Percentiles rank a stretch among this genome's conserved stretches.
These are phyloP conservation scores for Sminthurides aquaticus DNA, from an alignment of 2,888 invertebrate species.

Conservation along the genomic window DNA sequence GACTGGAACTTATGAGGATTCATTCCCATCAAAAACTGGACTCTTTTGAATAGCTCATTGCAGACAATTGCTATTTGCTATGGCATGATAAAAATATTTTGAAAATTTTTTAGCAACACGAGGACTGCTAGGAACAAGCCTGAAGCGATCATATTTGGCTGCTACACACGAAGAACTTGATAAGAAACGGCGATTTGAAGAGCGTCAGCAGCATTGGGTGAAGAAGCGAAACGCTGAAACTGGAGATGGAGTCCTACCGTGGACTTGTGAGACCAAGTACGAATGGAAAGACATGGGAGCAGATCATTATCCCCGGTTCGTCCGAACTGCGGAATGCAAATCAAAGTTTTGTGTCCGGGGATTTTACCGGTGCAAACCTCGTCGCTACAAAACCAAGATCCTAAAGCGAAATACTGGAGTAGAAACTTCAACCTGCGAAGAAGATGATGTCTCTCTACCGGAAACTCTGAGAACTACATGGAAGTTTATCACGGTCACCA, in stretches of 20 bases:
- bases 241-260: slow-evolving; percentile 27
- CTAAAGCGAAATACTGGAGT: slow-evolving; percentile 27
- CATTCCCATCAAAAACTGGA: too few relatives aligned
- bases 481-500: slow-evolving; percentile 41
- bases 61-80: too few relatives aligned
- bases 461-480: slow-evolving; percentile 37
- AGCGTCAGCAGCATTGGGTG: slow-evolving; percentile 15
- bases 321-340: slow-evolving; percentile 42
- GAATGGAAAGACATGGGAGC: slow-evolving; percentile 40
- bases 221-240: slow-evolving; percentile 17
- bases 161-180: slow-evolving; percentile 36
- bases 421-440: slow-evolving; percentile 38
- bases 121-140: slow-evolving; percentile 31
- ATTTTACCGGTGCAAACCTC: slow-evolving; percentile 37
- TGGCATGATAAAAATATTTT: too few relatives aligned
- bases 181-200: slow-evolving; percentile 23
- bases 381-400: slow-evolving; percentile 42
- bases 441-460: slow-evolving; percentile 40
- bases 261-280: slow-evolving; percentile 41
- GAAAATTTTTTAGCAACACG: slow-evolving; percentile 36
- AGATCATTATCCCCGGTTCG: slow-evolving; percentile 41
- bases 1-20: too few relatives aligned
- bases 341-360: slow-evolving; percentile 40
- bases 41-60: too few relatives aligned
- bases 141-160: slow-evolving; percentile 41